These are phyloP conservation scores for Drosophila takahashii DNA, from an alignment of 1,140 invertebrate genomes.

Conservation along the genomic window DNA sequence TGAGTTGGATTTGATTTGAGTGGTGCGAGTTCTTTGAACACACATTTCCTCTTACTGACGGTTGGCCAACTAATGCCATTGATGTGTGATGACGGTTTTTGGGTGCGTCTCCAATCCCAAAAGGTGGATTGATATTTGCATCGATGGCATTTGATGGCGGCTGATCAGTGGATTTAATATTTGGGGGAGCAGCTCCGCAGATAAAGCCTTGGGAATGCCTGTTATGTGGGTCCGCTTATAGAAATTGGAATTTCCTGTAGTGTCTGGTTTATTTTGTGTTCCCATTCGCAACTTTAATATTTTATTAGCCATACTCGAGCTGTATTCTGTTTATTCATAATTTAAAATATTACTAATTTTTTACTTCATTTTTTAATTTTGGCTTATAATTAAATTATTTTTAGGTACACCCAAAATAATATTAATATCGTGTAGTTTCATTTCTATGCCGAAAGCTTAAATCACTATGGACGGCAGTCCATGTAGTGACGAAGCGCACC, in stretches of 20 bases:
- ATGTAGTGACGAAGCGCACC: too few relatives aligned
- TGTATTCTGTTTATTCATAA: too few relatives aligned
- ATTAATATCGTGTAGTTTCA: too few relatives aligned
- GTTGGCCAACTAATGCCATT: slow-evolving; percentile 45
- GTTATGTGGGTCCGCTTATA: slow-evolving; percentile 27
- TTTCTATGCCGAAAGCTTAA: too few relatives aligned
- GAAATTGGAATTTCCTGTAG: slow-evolving; percentile 25
- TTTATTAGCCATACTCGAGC: not conserved
- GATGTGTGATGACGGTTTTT: slow-evolving; percentile 69
- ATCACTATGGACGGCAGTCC: too few relatives aligned
- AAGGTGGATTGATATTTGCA: slow-evolving; percentile 52
- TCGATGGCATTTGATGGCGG: slow-evolving; percentile 66
- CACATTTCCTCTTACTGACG: slow-evolving; percentile 41
- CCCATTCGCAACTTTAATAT: not conserved
- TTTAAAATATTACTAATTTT: too few relatives aligned
- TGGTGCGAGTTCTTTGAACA: slow-evolving; percentile 32
- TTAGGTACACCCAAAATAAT: too few relatives aligned
- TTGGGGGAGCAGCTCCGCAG: slow-evolving; percentile 50
- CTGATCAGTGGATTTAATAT: slow-evolving; percentile 35
- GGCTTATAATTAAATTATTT: too few relatives aligned
- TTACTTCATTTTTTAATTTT: too few relatives aligned
- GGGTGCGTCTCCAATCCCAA: slow-evolving; percentile 61
- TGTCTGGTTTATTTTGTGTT: not conserved
- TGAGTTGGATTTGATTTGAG: slow-evolving; percentile 39
- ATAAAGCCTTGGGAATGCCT: slow-evolving; percentile 29